These are phyloP conservation scores for Trissoscelio sp. DNA, from an alignment of 2,888 invertebrate genomes.

Conservation along the genomic window DNA sequence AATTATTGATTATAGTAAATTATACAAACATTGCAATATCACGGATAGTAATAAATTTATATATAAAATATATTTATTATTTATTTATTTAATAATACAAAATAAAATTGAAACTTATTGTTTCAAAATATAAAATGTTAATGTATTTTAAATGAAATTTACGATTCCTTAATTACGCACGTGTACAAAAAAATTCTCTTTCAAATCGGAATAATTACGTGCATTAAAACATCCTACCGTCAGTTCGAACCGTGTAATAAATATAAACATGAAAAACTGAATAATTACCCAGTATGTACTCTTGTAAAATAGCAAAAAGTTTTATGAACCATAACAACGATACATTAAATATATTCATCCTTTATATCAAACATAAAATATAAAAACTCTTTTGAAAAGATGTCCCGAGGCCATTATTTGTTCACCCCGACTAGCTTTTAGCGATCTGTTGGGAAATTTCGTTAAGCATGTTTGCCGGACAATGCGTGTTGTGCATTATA, in stretches of 20 bases:
- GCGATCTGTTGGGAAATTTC: slow-evolving; percentile 34
- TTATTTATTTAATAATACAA: no score
- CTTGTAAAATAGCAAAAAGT: no score
- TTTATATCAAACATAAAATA: slow-evolving; percentile 26
- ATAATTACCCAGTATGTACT: no score
- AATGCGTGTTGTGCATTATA: slow-evolving; percentile 13
- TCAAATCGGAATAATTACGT: background rate
- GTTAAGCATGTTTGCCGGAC: slow-evolving; percentile 36
- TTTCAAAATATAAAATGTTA: no score
- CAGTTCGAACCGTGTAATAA: background rate
- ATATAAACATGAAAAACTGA: no score
- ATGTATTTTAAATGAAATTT: no score
- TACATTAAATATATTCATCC: slow-evolving; percentile 18
- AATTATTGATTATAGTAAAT: no score
- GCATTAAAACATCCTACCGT: background rate
- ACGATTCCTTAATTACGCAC: background rate
- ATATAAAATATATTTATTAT: no score
- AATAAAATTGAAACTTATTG: no score
- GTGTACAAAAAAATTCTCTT: background rate
- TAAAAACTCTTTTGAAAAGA: slow-evolving; percentile 12
- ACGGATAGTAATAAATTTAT: no score
- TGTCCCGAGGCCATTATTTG: slow-evolving; percentile 26
- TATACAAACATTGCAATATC: no score
- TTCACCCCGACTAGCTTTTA: background rate
- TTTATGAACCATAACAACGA: background rate